Evolutionary conservation across 2,797 vertebrate species (phyloP).

Genomic region (Sebastes vulpes): DNA sequence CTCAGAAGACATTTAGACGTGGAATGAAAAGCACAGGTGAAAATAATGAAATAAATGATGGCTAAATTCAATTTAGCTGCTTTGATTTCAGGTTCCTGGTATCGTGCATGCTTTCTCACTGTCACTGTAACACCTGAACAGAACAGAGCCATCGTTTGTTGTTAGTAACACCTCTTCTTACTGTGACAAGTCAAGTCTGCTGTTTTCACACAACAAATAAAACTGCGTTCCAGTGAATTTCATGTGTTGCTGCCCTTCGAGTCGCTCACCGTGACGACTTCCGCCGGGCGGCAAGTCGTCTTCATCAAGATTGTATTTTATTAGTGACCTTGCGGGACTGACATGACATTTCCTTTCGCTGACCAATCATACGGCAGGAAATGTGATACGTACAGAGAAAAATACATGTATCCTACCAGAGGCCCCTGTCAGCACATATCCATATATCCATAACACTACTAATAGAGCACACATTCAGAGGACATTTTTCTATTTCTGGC

Average conservation of each 20-base stretch:
- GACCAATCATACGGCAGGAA: constrained; percentile 63
- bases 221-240: not conserved
- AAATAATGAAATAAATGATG: not conserved
- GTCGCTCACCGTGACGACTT: not conserved
- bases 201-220: not conserved
- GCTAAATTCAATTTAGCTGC: not conserved
- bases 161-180: not conserved
- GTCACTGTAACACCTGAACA: not conserved
- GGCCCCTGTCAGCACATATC: constrained; percentile 62
- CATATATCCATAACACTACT: constrained; percentile 60
- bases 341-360: constrained; percentile 66
- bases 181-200: not conserved
- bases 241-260: not conserved
- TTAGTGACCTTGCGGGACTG: constrained; percentile 55
- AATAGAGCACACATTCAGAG: constrained; percentile 61
- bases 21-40: not conserved
- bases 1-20: not conserved
- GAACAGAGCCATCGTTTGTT: not conserved
- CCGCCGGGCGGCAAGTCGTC: not conserved
- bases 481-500: constrained; percentile 64
- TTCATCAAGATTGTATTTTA: constrained; percentile 36
- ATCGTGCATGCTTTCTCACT: not conserved
- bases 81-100: not conserved
- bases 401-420: constrained; percentile 47
- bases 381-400: constrained; percentile 59